Conservation (phyloP, 2,113 vertebrate genomes). For the Cranoglanis bouderius region DNA sequence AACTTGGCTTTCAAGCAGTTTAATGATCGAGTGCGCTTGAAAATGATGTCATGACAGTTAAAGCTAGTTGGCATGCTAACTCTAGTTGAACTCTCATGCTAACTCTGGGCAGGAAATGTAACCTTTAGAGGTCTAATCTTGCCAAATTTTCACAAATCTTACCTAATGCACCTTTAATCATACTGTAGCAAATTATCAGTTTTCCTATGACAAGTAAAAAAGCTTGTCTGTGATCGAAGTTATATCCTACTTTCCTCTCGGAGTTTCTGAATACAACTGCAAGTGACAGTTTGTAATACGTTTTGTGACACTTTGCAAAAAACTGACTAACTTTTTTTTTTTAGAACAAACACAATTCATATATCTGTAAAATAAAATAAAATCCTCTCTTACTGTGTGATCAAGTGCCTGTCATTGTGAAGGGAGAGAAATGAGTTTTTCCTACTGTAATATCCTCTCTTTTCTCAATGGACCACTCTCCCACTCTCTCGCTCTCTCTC, state of each 20-base stretch:
- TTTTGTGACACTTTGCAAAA: background rate
- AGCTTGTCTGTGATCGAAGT: background rate
- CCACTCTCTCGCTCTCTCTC: background rate
- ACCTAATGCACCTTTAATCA: background rate
- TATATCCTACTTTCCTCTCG: background rate
- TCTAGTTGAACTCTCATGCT: background rate
- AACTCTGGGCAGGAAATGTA: no score
- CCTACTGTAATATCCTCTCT: background rate
- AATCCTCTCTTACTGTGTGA: background rate
- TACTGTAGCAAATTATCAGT: background rate
- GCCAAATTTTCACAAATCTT: background rate
- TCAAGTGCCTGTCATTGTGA: background rate
- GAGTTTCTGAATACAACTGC: background rate
- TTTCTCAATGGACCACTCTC: background rate
- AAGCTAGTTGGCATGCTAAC: background rate
- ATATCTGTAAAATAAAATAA: background rate
- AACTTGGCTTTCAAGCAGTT: background rate
- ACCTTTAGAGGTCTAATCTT: background rate
- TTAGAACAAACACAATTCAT: background rate
- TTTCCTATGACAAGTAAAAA: background rate
- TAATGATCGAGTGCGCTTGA: no score
- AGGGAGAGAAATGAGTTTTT: constrained; percentile 11
- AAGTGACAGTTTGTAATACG: constrained; percentile 4
- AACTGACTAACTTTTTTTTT: background rate
- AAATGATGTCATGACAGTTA: background rate